phyloP scores from a whole-genome alignment of 2,797 vertebrate species.

The Gadopsis marmoratus region DNA sequence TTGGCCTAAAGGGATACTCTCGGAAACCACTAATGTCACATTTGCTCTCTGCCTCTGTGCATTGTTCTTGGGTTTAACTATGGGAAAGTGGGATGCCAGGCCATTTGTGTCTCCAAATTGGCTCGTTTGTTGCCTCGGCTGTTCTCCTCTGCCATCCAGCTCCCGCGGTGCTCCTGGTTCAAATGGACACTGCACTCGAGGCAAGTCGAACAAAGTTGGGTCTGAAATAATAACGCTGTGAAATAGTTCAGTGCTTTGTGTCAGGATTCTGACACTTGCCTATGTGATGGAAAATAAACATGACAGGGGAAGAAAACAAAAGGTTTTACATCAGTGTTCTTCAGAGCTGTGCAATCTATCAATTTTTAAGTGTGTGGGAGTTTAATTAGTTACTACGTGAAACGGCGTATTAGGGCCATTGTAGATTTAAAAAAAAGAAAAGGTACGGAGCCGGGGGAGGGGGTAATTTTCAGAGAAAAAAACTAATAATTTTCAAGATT shows the following conservation, averaged over 20 bases:
- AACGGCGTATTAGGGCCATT: too few relatives aligned
- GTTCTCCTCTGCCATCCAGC: conserved; percentile 45
- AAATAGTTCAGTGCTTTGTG: conserved; percentile 23
- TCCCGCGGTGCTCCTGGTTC: conserved; percentile 46
- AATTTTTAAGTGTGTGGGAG: neutral
- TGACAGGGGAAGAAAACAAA: too few relatives aligned
- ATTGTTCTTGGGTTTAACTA: conserved; percentile 72
- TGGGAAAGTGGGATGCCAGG: conserved; percentile 63
- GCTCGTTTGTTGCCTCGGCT: conserved; percentile 65
- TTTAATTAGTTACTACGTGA: neutral
- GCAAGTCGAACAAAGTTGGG: conserved; percentile 46
- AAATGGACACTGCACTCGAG: conserved; percentile 51
- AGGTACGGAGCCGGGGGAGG: too few relatives aligned
- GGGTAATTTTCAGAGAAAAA: too few relatives aligned
- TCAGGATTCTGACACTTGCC: neutral
- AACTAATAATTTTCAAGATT: too few relatives aligned
- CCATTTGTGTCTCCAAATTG: conserved; percentile 77
- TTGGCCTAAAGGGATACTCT: conserved; percentile 67
- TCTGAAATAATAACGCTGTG: conserved; percentile 35
- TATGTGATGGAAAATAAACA: conserved; percentile 18
- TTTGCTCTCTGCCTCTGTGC: conserved; percentile 61
- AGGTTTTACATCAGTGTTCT: neutral
- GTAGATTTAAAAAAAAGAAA: too few relatives aligned
- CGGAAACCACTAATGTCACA: conserved; percentile 72
- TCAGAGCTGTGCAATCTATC: neutral